A percentile compares a stretch with the other conserved stretches of the same genome.
phyloP scores from a whole-genome alignment of 1,140 invertebrate species.

The Brachionus paranguensis region DNA sequence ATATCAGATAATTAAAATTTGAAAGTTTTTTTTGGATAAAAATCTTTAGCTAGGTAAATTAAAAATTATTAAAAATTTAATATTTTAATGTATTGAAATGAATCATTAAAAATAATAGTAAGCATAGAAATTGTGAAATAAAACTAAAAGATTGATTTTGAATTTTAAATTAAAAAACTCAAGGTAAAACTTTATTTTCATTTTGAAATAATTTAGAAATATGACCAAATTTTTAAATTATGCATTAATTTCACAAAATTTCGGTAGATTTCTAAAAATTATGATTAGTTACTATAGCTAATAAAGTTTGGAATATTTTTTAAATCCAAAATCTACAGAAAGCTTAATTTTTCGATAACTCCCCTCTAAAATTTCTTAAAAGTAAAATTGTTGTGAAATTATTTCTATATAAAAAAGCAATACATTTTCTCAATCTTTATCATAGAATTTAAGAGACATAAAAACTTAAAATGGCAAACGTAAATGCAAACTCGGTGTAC shows the following conservation, averaged over 20 bases:
- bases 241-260: neutral
- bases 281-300: neutral
- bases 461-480: neutral
- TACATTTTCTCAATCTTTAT: neutral
- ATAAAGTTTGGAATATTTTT: neutral
- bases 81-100: too few species aligned
- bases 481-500: slow-evolving; percentile 20
- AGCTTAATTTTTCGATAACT: neutral
- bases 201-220: neutral
- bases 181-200: neutral
- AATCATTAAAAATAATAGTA: neutral
- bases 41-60: neutral
- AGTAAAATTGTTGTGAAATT: neutral
- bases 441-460: neutral
- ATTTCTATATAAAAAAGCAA: neutral
- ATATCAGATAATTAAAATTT: neutral
- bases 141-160: neutral
- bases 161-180: neutral
- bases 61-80: too few species aligned
- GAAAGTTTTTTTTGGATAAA: neutral
- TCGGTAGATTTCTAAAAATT: neutral
- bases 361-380: neutral
- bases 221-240: neutral
- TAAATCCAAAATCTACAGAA: neutral
- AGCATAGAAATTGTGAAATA: neutral